These are phyloP conservation scores for Hyalella azteca DNA, from an alignment of 2,888 invertebrate genomes.

Conservation along the genomic window DNA sequence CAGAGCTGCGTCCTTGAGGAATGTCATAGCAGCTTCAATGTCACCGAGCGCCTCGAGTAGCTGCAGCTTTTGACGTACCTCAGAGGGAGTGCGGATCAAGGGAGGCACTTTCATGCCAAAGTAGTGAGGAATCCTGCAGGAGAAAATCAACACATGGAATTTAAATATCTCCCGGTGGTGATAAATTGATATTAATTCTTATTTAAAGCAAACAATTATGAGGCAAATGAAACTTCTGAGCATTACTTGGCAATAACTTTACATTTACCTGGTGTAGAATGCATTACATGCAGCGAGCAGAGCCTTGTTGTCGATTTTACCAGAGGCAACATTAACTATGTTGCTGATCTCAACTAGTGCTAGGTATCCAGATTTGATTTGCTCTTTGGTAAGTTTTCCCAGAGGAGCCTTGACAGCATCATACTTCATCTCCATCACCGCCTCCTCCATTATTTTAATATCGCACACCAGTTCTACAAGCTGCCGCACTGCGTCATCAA, in stretches of 20 bases:
- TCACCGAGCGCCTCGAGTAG: conserved; percentile 94
- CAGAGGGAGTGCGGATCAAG: conserved; percentile 63
- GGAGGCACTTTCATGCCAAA: conserved; percentile 72
- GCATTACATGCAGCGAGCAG: conserved; percentile 65
- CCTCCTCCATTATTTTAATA: conserved; percentile 86
- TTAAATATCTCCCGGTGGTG: not conserved
- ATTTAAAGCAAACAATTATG: not conserved
- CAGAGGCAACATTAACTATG: conserved; percentile 39
- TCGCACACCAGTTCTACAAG: conserved; percentile 88
- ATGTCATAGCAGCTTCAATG: conserved; percentile 80
- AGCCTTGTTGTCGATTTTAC: conserved; percentile 61
- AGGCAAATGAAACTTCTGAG: conserved; percentile 68
- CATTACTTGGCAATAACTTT: conserved; percentile 59
- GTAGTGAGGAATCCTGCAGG: conserved; percentile 83
- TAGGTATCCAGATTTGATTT: conserved; percentile 80
- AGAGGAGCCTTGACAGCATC: conserved; percentile 69
- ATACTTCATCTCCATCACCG: conserved; percentile 80
- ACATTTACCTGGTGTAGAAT: conserved; percentile 64
- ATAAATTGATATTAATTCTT: not conserved
- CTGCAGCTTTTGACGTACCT: conserved; percentile 71
- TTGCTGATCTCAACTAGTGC: conserved; percentile 74
- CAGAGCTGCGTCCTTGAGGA: conserved; percentile 61
- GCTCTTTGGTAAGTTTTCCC: conserved; percentile 65
- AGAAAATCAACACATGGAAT: not conserved
- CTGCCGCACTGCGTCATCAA: conserved; percentile 72